Evolutionary conservation across 2,113 vertebrate species (phyloP).

Genomic region (Paradoxurus hermaphroditus): DNA sequence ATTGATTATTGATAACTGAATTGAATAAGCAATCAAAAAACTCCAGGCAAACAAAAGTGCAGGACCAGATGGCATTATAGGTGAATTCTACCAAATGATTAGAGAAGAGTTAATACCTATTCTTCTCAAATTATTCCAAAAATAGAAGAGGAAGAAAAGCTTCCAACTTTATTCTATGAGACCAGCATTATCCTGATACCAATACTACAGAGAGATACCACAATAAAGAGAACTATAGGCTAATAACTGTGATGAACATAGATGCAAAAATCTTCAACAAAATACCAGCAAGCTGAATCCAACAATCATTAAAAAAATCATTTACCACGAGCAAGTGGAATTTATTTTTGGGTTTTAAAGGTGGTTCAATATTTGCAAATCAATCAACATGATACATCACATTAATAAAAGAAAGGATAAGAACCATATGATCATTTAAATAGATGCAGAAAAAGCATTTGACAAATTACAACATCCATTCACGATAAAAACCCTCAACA

Average conservation of each 20-base stretch:
- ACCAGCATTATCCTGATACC: neutral
- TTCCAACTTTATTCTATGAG: neutral
- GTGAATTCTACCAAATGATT: neutral
- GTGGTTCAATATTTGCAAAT: too few relatives aligned
- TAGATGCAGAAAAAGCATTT: too few relatives aligned
- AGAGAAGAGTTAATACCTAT: neutral
- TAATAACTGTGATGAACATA: neutral
- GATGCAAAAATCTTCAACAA: neutral
- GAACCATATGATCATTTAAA: too few relatives aligned
- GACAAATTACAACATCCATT: too few relatives aligned
- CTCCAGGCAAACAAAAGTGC: neutral
- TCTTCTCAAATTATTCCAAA: neutral
- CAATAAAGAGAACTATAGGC: neutral
- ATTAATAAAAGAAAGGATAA: too few relatives aligned
- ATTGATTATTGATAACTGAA: neutral
- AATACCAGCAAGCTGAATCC: neutral
- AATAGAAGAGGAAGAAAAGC: neutral
- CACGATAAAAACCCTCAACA: too few relatives aligned
- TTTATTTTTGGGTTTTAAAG: neutral
- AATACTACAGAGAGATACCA: neutral
- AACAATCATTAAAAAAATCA: neutral
- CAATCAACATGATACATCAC: too few relatives aligned
- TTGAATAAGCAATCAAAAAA: neutral
- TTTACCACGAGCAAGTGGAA: neutral
- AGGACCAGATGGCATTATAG: neutral